Conservation (phyloP, 1,140 invertebrate species). For the Bradysia coprophila region DNA sequence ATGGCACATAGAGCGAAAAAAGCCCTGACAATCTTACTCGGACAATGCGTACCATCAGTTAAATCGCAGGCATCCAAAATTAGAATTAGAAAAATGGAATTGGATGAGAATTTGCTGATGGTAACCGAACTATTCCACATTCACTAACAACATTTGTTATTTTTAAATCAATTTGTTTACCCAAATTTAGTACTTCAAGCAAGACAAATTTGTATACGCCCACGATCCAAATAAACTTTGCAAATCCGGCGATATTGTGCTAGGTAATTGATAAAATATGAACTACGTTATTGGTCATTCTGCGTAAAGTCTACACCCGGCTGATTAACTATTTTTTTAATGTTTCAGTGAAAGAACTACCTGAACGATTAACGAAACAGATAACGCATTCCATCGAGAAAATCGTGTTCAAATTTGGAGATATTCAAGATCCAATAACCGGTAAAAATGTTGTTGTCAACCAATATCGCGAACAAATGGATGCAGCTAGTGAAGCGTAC, state of each 20-base stretch:
- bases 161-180: neutral
- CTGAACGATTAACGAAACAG: slow-evolving; percentile 46
- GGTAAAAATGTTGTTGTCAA: slow-evolving; percentile 54
- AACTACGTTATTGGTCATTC: neutral
- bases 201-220: slow-evolving; percentile 48
- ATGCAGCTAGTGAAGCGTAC: slow-evolving; percentile 43
- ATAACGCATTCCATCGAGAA: slow-evolving; percentile 64
- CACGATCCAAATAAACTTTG: slow-evolving; percentile 56
- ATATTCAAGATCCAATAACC: slow-evolving; percentile 65
- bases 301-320: neutral
- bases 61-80: slow-evolving; percentile 62
- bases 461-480: slow-evolving; percentile 55
- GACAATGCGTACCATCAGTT: slow-evolving; percentile 47
- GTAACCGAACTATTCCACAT: slow-evolving; percentile 23
- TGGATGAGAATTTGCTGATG: slow-evolving; percentile 47
- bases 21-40: slow-evolving; percentile 26
- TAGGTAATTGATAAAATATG: slow-evolving; percentile 14
- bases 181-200: slow-evolving; percentile 51
- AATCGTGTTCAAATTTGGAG: slow-evolving; percentile 61
- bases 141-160: neutral
- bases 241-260: slow-evolving; percentile 63
- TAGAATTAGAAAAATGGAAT: slow-evolving; percentile 42
- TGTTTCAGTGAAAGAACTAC: slow-evolving; percentile 40
- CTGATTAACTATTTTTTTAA: neutral
- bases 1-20: neutral